Percentiles rank a stretch among this genome's conserved stretches.
phyloP scores from a whole-genome alignment of 2,797 vertebrate genomes.

The Kryptopterus vitreolus region DNA sequence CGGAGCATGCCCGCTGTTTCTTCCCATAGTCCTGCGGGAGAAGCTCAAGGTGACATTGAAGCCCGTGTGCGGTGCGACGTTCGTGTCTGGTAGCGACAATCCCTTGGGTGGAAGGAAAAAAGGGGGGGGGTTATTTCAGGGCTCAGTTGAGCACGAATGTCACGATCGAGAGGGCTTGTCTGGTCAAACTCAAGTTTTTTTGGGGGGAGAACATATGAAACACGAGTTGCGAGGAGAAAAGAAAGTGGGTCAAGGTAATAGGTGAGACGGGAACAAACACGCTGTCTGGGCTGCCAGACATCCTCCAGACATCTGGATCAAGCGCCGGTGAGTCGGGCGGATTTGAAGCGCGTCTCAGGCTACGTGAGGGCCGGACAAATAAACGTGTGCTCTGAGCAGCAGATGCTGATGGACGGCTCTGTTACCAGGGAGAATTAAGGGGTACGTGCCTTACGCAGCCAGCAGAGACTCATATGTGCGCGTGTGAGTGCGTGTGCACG shows the following conservation, averaged over 20 bases:
- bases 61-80: constrained; percentile 44
- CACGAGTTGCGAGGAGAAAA: constrained; percentile 17
- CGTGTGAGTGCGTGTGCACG: background rate
- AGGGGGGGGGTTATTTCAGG: constrained; percentile 21
- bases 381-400: constrained; percentile 5
- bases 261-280: constrained; percentile 29
- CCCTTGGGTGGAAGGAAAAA: background rate
- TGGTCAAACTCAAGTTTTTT: constrained; percentile 14
- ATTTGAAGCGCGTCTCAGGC: constrained; percentile 8
- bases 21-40: constrained; percentile 45
- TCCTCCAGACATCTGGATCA: constrained; percentile 48
- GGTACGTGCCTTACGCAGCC: constrained; percentile 51
- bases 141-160: background rate
- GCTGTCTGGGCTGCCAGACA: constrained; percentile 39
- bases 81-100: background rate
- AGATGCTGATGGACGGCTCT: constrained; percentile 37
- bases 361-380: constrained; percentile 29
- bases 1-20: constrained; percentile 25
- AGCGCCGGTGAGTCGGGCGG: constrained; percentile 32
- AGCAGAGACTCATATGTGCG: constrained; percentile 34
- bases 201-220: background rate
- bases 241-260: constrained; percentile 46
- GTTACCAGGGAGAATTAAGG: constrained; percentile 48
- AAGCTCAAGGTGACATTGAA: constrained; percentile 71
- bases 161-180: background rate